Conservation (phyloP, 2,113 vertebrate species). For the Ptilorrhoa leucosticta region DNA sequence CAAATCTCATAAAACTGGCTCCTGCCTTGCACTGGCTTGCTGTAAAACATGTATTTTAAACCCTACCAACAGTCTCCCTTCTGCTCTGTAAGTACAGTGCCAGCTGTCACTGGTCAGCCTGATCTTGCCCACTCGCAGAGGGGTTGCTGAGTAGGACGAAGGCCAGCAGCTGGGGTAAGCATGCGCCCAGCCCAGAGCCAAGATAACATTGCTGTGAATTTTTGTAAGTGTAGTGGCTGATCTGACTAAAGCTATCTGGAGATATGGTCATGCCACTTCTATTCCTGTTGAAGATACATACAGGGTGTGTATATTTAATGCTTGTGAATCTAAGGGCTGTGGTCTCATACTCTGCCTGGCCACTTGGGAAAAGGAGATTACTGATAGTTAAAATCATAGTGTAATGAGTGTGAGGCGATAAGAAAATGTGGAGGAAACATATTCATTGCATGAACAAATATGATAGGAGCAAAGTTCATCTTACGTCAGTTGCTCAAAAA, state of each 20-base stretch:
- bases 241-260: not conserved
- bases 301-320: not conserved
- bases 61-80: not conserved
- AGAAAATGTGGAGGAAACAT: not conserved
- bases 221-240: not conserved
- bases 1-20: conserved; percentile 17
- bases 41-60: conserved; percentile 16
- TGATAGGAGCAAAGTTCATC: not conserved
- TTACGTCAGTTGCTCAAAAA: not conserved
- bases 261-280: not conserved
- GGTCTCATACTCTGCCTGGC: not conserved
- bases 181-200: not conserved
- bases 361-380: not conserved
- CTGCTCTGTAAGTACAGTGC: not conserved
- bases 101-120: not conserved
- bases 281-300: not conserved
- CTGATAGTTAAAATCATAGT: not conserved
- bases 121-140: not conserved
- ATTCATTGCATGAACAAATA: not conserved
- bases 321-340: not conserved
- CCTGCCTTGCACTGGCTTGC: not conserved
- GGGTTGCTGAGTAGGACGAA: not conserved
- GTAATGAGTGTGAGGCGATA: not conserved
- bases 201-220: not conserved
- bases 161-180: not conserved